phyloP scores from a whole-genome alignment of 2,888 invertebrate species.

The Campoletis raptor region DNA sequence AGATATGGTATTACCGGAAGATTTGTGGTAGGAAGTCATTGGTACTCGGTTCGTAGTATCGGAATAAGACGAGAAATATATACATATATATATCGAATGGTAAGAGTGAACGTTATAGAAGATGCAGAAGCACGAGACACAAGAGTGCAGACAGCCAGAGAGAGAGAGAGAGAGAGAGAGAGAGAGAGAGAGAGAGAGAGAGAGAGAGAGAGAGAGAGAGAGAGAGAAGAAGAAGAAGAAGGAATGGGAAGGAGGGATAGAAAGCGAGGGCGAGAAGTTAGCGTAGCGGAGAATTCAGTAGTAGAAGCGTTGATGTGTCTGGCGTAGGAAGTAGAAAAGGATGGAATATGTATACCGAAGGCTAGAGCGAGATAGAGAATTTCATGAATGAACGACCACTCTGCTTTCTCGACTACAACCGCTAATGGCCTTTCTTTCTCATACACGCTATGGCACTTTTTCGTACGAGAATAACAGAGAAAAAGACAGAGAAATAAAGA shows the following conservation, averaged over 20 bases:
- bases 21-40: background rate
- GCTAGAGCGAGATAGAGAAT: slow-evolving; percentile 49
- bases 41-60: slow-evolving; percentile 42
- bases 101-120: slow-evolving; percentile 21
- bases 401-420: slow-evolving; percentile 73
- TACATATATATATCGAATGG: slow-evolving; percentile 22
- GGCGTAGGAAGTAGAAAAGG: slow-evolving; percentile 60
- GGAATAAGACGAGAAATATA: slow-evolving; percentile 46
- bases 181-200: slow-evolving; percentile 62
- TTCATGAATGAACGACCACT: slow-evolving; percentile 82
- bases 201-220: slow-evolving; percentile 52
- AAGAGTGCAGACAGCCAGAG: slow-evolving; percentile 49
- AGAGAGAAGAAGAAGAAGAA: slow-evolving; percentile 30
- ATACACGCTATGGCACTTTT: slow-evolving; percentile 58
- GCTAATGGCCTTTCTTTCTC: slow-evolving; percentile 82
- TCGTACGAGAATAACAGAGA: slow-evolving; percentile 24
- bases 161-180: slow-evolving; percentile 46
- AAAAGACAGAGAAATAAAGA: slow-evolving; percentile 12
- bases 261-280: slow-evolving; percentile 15
- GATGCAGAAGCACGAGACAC: slow-evolving; percentile 53
- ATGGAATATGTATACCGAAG: background rate
- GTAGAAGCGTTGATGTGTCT: slow-evolving; percentile 70
- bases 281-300: slow-evolving; percentile 64
- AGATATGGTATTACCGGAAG: background rate
- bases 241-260: slow-evolving; percentile 5